Conservation (phyloP, 1,140 invertebrate species). For the Microvelia longipes region DNA sequence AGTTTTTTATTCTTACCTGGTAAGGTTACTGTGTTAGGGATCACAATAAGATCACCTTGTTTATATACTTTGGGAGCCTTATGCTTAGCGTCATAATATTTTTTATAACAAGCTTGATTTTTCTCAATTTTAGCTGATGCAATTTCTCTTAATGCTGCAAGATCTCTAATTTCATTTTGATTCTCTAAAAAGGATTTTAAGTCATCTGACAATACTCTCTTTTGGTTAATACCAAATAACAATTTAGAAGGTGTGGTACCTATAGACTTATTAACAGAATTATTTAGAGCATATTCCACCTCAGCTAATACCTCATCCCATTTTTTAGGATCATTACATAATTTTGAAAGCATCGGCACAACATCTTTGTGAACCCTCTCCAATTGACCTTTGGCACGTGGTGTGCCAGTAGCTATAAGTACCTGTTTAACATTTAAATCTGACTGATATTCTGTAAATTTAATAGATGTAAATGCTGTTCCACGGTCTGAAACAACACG, state of each 20-base stretch:
- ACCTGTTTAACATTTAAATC: constrained; percentile 14
- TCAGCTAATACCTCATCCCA: not conserved
- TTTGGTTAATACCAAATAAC: not conserved
- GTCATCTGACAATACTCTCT: not conserved
- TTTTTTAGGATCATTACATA: not conserved
- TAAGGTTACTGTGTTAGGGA: not conserved
- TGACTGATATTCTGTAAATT: constrained; percentile 24
- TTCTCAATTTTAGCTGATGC: not conserved
- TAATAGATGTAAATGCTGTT: constrained; percentile 20
- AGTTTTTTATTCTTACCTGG: not conserved
- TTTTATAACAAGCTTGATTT: not conserved
- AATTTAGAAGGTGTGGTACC: not conserved
- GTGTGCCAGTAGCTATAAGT: constrained; percentile 12
- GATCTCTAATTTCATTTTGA: not conserved
- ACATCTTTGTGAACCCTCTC: constrained; percentile 25
- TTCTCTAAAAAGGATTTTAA: not conserved
- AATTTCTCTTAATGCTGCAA: not conserved
- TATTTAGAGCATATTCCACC: not conserved
- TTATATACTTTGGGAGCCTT: not conserved
- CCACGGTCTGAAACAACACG: constrained; percentile 4
- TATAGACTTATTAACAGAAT: not conserved
- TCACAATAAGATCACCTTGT: not conserved
- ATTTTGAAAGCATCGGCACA: constrained; percentile 9
- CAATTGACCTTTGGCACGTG: constrained; percentile 21
- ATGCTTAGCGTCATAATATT: not conserved